Evolutionary conservation across 2,113 vertebrate species (phyloP), one percentile per base, ranked within the genome.

Genomic region (Muntiacus muntjak): DNA sequence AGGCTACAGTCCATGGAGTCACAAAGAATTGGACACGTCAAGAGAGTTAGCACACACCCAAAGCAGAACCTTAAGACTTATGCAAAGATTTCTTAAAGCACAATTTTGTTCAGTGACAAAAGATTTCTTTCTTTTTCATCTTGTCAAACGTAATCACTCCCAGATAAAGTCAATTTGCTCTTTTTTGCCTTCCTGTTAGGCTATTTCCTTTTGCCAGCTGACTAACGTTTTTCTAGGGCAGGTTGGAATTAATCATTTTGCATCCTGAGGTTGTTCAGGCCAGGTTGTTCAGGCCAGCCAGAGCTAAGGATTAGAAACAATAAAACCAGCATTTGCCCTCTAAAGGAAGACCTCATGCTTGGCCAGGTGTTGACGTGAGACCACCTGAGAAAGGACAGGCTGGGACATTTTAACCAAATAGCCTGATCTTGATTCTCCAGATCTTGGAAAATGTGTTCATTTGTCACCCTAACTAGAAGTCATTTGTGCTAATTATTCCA

Each of bases 101-200:
- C 52, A 54, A 36, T 97, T 97, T 97, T 91, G 71, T 93, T 89
- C 93, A 6, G 86, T 84, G 97, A 97, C 88, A 94, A 95, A 97
- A 92, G 92, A 50, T 85, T 94, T 95, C 97, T 52, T 91, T 86
- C 87, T 95, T 89, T 90, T 54, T 82, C 96, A 57, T 98, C 97
- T 95, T 96, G 95, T 97, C 98, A 97, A 93, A 95, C 91, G 90
- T 57, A 96, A 95, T 93, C 96, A 92, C 93, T 95, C 89, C 87
- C 97, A 97, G 98, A 97, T 97, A 93, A 97, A 97, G 94, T 91
- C 97, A 71, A 57, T 98, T 95, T 74, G 91, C 93, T 97, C 97
- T 40, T 92, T 97, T 50, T 95, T 93, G 92, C 97, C 88, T 74
- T 62, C n/a, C 1, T 7, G 36, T 84, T 89, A 83, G 96, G 93